These are phyloP conservation scores for Neodiprion pinetum DNA, from an alignment of 1,140 invertebrate species.

Conservation along the genomic window DNA sequence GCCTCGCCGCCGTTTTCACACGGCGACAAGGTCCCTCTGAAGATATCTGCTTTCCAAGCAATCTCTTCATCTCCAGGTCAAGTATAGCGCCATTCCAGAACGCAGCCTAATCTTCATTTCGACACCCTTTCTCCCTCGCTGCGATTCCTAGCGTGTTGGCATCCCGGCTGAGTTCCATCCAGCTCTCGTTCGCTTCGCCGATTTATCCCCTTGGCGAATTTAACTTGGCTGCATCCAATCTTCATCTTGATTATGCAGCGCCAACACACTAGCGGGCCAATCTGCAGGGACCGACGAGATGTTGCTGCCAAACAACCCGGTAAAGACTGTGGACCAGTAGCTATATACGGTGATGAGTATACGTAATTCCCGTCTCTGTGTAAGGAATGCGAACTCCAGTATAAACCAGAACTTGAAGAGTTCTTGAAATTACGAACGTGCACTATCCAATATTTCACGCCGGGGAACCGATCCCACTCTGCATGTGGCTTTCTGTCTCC, in stretches of 20 bases:
- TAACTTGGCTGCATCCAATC: conserved; percentile 26
- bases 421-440: not conserved
- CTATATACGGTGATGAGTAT: too few relatives aligned
- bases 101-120: conserved; percentile 50
- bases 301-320: conserved; percentile 45
- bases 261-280: conserved; percentile 38
- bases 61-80: conserved; percentile 42
- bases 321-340: conserved; percentile 30
- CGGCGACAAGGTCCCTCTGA: not conserved
- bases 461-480: too few relatives aligned
- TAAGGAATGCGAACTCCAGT: too few relatives aligned
- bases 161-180: not conserved
- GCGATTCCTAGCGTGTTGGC: not conserved
- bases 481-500: not conserved
- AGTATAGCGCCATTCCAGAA: conserved; percentile 32
- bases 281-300: conserved; percentile 27
- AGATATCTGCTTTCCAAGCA: conserved; percentile 52
- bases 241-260: conserved; percentile 54
- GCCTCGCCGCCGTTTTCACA: conserved; percentile 28
- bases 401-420: too few relatives aligned
- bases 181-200: not conserved
- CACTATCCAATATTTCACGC: not conserved
- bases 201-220: not conserved
- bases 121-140: conserved; percentile 30
- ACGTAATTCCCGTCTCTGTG: too few relatives aligned